These are phyloP conservation scores for Hoplostethus mediterraneus DNA, from an alignment of 2,797 vertebrate species.

Conservation along the genomic window DNA sequence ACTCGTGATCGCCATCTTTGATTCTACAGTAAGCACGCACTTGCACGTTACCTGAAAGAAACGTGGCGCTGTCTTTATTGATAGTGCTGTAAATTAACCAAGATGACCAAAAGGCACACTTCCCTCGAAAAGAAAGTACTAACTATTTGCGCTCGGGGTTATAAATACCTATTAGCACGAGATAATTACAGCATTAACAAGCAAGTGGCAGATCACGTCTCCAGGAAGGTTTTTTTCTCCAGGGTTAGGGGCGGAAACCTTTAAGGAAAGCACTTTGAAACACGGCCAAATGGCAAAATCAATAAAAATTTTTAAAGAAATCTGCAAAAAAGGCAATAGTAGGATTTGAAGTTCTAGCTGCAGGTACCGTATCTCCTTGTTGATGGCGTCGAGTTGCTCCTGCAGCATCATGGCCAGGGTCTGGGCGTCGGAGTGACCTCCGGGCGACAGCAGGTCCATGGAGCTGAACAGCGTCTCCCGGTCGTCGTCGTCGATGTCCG, in stretches of 20 bases:
- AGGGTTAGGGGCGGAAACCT: neutral
- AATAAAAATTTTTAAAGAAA: neutral
- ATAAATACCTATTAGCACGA: slow-evolving; percentile 52
- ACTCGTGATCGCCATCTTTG: slow-evolving; percentile 41
- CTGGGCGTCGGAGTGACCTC: slow-evolving; percentile 97
- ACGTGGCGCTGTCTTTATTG: slow-evolving; percentile 20
- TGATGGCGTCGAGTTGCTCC: slow-evolving; percentile 98
- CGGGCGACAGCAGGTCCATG: slow-evolving; percentile 96
- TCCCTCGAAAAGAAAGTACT: slow-evolving; percentile 53
- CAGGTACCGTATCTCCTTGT: slow-evolving; percentile 96
- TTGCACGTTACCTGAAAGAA: slow-evolving; percentile 6
- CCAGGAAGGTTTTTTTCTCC: slow-evolving; percentile 5
- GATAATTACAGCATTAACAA: slow-evolving; percentile 64
- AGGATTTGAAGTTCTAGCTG: slow-evolving; percentile 1
- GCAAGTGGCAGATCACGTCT: slow-evolving; percentile 31
- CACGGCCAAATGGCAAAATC: neutral
- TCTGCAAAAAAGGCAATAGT: slow-evolving; percentile 6
- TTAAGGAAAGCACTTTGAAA: neutral
- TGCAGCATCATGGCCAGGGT: slow-evolving; percentile 99
- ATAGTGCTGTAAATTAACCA: slow-evolving; percentile 52
- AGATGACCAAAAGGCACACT: slow-evolving; percentile 34
- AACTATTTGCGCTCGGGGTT: slow-evolving; percentile 33
- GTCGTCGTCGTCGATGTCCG: slow-evolving; percentile 98
- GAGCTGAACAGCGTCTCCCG: slow-evolving; percentile 98
- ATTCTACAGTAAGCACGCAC: slow-evolving; percentile 3